A percentile compares a stretch with the other conserved stretches of the same genome.
Conservation (phyloP, 2,113 vertebrate genomes). For the Enhydra lutris region DNA sequence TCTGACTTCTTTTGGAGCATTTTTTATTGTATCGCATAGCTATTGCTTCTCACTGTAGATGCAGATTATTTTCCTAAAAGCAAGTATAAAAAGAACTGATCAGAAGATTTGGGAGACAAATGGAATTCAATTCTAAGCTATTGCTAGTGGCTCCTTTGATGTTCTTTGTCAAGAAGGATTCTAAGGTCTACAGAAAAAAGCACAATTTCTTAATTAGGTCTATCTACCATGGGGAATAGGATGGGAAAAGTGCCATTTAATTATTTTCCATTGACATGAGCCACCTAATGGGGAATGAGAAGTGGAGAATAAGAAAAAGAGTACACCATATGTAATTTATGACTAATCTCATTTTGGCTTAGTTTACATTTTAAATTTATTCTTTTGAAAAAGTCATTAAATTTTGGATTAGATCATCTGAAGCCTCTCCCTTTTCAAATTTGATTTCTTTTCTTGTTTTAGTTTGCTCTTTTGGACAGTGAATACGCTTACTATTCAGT, state of each 20-base stretch:
- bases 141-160: neutral
- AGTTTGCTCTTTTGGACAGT: neutral
- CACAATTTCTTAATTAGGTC: neutral
- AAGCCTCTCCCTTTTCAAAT: slow-evolving; percentile 10
- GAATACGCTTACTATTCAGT: neutral
- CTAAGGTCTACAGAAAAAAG: neutral
- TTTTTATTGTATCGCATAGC: neutral
- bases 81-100: neutral
- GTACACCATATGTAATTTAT: neutral
- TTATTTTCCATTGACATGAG: neutral
- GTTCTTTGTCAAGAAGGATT: neutral
- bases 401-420: neutral
- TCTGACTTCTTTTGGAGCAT: neutral
- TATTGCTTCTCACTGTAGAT: neutral
- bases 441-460: slow-evolving; percentile 1
- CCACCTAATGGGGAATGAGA: neutral
- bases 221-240: neutral
- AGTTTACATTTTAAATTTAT: slow-evolving; percentile 7
- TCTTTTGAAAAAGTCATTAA: slow-evolving; percentile 46
- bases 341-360: neutral
- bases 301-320: neutral
- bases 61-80: neutral
- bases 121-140: neutral
- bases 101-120: neutral
- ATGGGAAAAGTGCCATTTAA: slow-evolving; percentile 2